A percentile compares a stretch with the other conserved stretches of the same genome.
These are phyloP conservation scores for Drepanosiphum platanoidis DNA, from an alignment of 2,888 invertebrate species.

Conservation along the genomic window DNA sequence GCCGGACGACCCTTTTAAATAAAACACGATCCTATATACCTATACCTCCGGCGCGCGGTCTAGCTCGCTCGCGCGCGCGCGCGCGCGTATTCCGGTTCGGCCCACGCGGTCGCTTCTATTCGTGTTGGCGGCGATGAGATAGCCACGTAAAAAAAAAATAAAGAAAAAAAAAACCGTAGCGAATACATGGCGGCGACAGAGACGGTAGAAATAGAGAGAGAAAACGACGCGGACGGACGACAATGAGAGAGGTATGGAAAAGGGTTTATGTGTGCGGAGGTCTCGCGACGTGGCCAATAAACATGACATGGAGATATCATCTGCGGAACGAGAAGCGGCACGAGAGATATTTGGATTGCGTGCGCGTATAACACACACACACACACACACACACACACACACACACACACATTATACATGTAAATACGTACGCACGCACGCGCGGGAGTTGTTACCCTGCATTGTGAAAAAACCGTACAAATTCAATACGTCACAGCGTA, in stretches of 20 bases:
- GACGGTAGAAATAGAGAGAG: background rate
- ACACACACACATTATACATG: background rate
- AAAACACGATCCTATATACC: too few species aligned
- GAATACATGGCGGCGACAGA: background rate
- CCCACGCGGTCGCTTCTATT: slow-evolving; percentile 37
- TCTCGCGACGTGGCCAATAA: slow-evolving; percentile 49
- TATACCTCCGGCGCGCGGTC: slow-evolving; percentile 42
- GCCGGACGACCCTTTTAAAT: slow-evolving; percentile 48
- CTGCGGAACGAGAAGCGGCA: slow-evolving; percentile 50
- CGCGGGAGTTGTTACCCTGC: slow-evolving; percentile 19
- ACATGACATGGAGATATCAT: slow-evolving; percentile 56
- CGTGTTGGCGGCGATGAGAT: slow-evolving; percentile 33
- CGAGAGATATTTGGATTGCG: slow-evolving; percentile 59
- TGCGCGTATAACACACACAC: background rate
- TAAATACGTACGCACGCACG: background rate
- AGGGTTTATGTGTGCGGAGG: slow-evolving; percentile 37
- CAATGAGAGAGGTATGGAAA: background rate
- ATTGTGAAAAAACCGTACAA: slow-evolving; percentile 34
- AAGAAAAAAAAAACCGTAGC: slow-evolving; percentile 6
- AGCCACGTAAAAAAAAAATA: background rate
- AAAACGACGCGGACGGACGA: background rate
- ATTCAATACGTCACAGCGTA: slow-evolving; percentile 51
- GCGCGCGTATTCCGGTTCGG: slow-evolving; percentile 37
- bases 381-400: background rate
- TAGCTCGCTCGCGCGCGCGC: slow-evolving; percentile 16